These are phyloP conservation scores for Scaptomyza parva DNA, from an alignment of 2,888 invertebrate genomes.

Conservation along the genomic window DNA sequence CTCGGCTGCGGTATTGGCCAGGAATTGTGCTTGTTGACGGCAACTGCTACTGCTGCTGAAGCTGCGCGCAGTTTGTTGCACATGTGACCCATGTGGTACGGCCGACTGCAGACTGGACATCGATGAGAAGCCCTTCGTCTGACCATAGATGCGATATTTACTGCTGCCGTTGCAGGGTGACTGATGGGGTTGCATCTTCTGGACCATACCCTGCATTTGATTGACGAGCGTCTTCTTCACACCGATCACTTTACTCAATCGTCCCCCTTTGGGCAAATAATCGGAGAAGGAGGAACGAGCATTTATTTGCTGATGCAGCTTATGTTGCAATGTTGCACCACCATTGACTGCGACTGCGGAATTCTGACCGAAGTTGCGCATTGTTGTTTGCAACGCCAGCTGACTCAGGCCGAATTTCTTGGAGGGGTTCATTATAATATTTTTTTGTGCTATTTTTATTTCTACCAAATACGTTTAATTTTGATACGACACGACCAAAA, in stretches of 20 bases:
- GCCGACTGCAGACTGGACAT: conserved; percentile 23
- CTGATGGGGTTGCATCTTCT: neutral
- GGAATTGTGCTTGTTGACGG: neutral
- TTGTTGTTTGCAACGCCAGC: conserved; percentile 16
- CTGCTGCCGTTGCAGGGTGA: neutral
- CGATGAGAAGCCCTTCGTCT: conserved; percentile 35
- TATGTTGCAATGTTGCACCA: neutral
- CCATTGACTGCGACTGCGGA: too few species aligned
- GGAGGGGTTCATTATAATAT: conserved; percentile 9
- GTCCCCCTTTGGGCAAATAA: neutral
- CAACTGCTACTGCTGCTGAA: conserved; percentile 5
- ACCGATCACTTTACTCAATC: conserved; percentile 47
- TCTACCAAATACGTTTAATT: conserved; percentile 29
- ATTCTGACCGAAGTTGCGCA: neutral
- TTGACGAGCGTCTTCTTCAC: conserved; percentile 57
- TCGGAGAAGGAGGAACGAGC: neutral
- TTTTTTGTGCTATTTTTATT: neutral
- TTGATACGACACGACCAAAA: conserved; percentile 14
- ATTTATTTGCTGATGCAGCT: neutral
- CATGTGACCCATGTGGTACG: too few species aligned
- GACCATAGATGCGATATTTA: conserved; percentile 47
- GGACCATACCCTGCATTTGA: conserved; percentile 57
- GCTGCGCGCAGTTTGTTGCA: neutral
- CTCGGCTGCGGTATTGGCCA: conserved; percentile 19
- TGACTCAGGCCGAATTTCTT: conserved; percentile 23